Conservation (phyloP, 2,113 vertebrate species). For the Cairina moschata region DNA sequence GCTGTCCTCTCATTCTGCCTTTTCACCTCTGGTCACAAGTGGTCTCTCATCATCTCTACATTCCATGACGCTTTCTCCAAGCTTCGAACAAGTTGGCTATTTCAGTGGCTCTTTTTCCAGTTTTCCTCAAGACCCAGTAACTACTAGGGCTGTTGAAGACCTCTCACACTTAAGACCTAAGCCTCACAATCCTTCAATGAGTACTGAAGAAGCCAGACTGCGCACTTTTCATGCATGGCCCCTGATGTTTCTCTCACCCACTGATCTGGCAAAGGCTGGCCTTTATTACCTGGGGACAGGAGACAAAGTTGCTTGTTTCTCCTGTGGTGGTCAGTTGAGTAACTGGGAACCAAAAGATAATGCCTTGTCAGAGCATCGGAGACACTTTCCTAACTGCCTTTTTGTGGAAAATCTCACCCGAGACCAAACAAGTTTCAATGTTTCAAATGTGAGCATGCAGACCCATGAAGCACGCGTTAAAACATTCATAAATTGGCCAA, state of each 20-base stretch:
- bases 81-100: constrained; percentile 82
- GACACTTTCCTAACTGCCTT: constrained; percentile 91
- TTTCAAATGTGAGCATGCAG: constrained; percentile 94
- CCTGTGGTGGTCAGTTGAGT: constrained; percentile 90
- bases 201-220: constrained; percentile 89
- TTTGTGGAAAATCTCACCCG: constrained; percentile 84
- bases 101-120: constrained; percentile 84
- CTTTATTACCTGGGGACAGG: constrained; percentile 93
- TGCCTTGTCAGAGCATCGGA: constrained; percentile 90
- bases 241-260: constrained; percentile 83
- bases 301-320: constrained; percentile 93
- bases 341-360: constrained; percentile 98
- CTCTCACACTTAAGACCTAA: constrained; percentile 79
- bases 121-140: constrained; percentile 81
- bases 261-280: constrained; percentile 92
- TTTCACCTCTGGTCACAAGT: constrained; percentile 73
- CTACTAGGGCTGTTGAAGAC: constrained; percentile 81
- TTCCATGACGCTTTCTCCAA: constrained; percentile 54
- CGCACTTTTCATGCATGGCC: constrained; percentile 88
- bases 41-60: constrained; percentile 64
- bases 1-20: constrained; percentile 81
- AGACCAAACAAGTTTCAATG: constrained; percentile 77
- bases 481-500: constrained; percentile 93
- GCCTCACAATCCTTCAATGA: constrained; percentile 83
- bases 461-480: constrained; percentile 87